Evolutionary conservation across 2,888 invertebrate genomes (phyloP).

Genomic region (Amphipyra tragopoginis): DNA sequence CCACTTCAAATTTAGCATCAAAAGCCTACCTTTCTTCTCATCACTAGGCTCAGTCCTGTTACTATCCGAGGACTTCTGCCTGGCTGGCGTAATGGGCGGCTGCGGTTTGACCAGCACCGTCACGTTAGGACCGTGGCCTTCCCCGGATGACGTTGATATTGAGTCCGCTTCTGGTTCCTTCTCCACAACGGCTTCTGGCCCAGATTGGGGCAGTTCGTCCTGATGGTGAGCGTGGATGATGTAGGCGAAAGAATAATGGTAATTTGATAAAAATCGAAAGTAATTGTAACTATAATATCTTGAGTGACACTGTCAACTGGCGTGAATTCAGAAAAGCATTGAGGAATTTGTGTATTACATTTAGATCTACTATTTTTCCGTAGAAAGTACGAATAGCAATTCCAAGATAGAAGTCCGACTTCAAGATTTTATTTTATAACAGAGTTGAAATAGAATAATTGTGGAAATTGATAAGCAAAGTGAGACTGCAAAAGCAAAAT

Average conservation of each 20-base stretch:
- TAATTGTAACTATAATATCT: constrained; percentile 9
- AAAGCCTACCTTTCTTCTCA: constrained; percentile 80
- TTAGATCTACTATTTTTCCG: no score
- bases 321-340: background rate
- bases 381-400: no score
- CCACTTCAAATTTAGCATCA: background rate
- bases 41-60: constrained; percentile 87
- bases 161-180: constrained; percentile 80
- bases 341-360: no score
- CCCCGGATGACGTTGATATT: constrained; percentile 80
- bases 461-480: constrained; percentile 41
- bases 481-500: constrained; percentile 41
- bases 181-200: constrained; percentile 75
- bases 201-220: constrained; percentile 84
- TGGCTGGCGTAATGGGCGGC: constrained; percentile 76
- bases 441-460: constrained; percentile 10
- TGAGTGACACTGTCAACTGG: background rate
- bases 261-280: constrained; percentile 1
- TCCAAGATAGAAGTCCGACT: no score
- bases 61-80: constrained; percentile 90
- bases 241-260: constrained; percentile 2
- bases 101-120: constrained; percentile 80
- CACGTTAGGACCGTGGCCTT: constrained; percentile 80
- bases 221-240: constrained; percentile 47
- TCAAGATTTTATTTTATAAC: constrained; percentile 23